phyloP scores from a whole-genome alignment of 2,888 invertebrate species.

The Polylopha cassiicola region DNA sequence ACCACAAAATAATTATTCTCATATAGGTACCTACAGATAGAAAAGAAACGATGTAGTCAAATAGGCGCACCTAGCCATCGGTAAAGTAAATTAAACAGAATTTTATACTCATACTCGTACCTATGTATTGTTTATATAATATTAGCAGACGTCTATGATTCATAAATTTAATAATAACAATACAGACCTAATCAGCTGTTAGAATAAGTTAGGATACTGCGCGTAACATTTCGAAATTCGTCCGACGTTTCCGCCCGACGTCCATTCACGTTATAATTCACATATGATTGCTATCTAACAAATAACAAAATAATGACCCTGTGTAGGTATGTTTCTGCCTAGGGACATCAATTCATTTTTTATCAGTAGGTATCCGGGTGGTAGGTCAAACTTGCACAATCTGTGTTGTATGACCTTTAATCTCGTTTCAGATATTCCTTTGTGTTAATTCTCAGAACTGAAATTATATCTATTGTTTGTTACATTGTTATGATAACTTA shows the following conservation, averaged over 20 bases:
- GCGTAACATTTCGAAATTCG: slow-evolving; percentile 66
- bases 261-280: slow-evolving; percentile 30
- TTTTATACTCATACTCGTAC: no score
- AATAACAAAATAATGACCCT: slow-evolving; percentile 6
- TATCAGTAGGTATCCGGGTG: slow-evolving; percentile 64
- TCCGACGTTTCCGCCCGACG: slow-evolving; percentile 64
- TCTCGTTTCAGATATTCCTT: slow-evolving; percentile 67
- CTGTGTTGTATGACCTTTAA: slow-evolving; percentile 66
- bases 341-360: slow-evolving; percentile 41
- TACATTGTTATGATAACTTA: slow-evolving; percentile 32
- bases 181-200: no score
- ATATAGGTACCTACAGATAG: no score
- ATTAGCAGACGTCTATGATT: no score
- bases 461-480: slow-evolving; percentile 47
- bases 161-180: no score
- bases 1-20: no score
- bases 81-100: no score
- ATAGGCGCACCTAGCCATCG: no score
- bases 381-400: slow-evolving; percentile 69
- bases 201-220: no score
- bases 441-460: slow-evolving; percentile 63
- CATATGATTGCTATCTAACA: slow-evolving; percentile 5
- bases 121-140: no score
- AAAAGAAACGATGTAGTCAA: no score
- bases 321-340: slow-evolving; percentile 29